Percentiles rank a stretch among this genome's conserved stretches.
phyloP scores from a whole-genome alignment of 2,888 invertebrate genomes.

The Pyrocoelia pectoralis region DNA sequence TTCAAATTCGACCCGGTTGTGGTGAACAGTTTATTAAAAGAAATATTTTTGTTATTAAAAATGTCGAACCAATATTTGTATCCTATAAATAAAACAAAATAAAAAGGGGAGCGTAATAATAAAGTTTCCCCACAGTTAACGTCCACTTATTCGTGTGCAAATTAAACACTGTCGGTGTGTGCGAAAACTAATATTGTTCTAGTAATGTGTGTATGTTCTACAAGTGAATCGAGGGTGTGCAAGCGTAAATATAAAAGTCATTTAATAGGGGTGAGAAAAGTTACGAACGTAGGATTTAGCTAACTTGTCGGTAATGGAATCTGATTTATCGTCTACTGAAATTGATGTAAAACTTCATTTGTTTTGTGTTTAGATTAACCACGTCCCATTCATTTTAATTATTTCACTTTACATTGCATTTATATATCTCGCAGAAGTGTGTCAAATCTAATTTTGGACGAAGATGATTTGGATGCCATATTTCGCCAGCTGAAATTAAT shows the following conservation, averaged over 20 bases:
- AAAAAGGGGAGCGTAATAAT: neutral
- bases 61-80: neutral
- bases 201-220: constrained; percentile 37
- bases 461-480: too few relatives aligned
- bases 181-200: constrained; percentile 36
- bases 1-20: too few relatives aligned
- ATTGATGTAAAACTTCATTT: constrained; percentile 1
- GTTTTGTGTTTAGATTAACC: neutral
- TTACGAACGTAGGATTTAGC: constrained; percentile 12
- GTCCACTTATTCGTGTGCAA: constrained; percentile 19
- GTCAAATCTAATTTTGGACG: too few relatives aligned
- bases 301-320: constrained; percentile 12
- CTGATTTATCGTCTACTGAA: neutral
- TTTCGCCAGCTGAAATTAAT: too few relatives aligned
- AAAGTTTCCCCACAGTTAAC: constrained; percentile 26
- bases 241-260: constrained; percentile 39
- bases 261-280: constrained; percentile 43
- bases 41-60: neutral
- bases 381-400: too few relatives aligned
- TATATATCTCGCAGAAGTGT: too few relatives aligned
- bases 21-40: too few relatives aligned
- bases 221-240: constrained; percentile 39
- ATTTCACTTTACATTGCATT: too few relatives aligned
- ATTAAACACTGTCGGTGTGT: constrained; percentile 38
- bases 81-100: neutral